These are phyloP conservation scores for Sycophaga agraensis DNA, from an alignment of 1,140 invertebrate species.

Conservation along the genomic window DNA sequence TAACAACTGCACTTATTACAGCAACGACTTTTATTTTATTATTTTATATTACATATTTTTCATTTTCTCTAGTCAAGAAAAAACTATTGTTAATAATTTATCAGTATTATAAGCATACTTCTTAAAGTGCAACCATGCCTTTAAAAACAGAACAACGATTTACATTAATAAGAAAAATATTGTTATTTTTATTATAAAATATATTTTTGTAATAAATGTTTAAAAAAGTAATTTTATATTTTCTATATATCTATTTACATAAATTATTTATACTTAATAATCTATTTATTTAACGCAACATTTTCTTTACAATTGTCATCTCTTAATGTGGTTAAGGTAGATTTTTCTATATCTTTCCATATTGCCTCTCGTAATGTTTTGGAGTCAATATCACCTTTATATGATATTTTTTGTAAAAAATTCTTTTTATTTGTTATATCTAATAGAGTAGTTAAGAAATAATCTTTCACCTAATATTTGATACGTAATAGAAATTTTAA, in stretches of 20 bases:
- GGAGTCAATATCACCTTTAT: slow-evolving; percentile 6
- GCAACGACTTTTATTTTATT: slow-evolving; percentile 25
- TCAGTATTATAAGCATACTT: slow-evolving; percentile 11
- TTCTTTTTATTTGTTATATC: slow-evolving; percentile 30
- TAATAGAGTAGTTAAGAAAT: slow-evolving; percentile 14
- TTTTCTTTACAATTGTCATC: slow-evolving; percentile 19
- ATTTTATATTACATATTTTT: slow-evolving; percentile 16
- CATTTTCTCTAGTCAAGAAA: slow-evolving; percentile 12
- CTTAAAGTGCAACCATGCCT: background rate
- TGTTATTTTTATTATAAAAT: slow-evolving; percentile 6
- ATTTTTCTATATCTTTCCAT: slow-evolving; percentile 20
- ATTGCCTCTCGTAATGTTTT: slow-evolving; percentile 8
- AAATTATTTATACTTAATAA: background rate
- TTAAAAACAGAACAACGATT: background rate
- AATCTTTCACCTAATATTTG: slow-evolving; percentile 8
- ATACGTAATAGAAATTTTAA: background rate
- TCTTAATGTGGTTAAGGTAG: background rate
- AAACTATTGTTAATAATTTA: slow-evolving; percentile 13
- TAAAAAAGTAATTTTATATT: background rate
- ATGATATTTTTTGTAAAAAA: slow-evolving; percentile 20
- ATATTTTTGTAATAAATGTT: slow-evolving; percentile 18
- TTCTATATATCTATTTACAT: background rate
- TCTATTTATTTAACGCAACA: background rate
- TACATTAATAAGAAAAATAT: background rate
- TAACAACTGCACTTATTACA: slow-evolving; percentile 16